Base-by-base conservation (phyloP, 2,888 invertebrate genomes). In the Rosalia funebris region DNA sequence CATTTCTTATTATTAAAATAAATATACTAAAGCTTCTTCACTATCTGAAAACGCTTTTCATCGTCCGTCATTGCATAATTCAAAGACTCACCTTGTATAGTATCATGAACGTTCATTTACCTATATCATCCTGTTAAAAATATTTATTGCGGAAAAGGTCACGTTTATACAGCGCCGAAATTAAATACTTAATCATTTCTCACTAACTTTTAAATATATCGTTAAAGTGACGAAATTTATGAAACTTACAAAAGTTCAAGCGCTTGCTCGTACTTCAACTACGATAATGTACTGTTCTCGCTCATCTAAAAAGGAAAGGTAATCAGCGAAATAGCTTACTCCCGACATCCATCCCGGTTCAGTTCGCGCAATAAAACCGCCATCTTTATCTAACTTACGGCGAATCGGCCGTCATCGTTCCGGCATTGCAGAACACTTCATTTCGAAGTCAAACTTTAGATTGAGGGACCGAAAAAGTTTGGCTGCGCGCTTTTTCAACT, bases 401-500 rank as follows among this genome's bases (percentile, higher is more conserved):
- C 71, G 71, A 75, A 75, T 73, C 74, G 74, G 73, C 73, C 71
- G 75, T 76, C 75, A 75, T 75, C 75, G 72, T 73, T 71, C 71
- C 67, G 68, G 70, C 73, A 74, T 75, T 70, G 73, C 75, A 71
- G 72, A 75, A 75, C 74, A 75, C 74, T 75, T 73, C 75, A 75
- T 76, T 75, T 71, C 70, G 65, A 71, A 75, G 71, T 75, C 74
- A 75, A 76, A 76, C 72, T 76, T 76, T 73, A 73, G 74, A 75
- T 74, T 73, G 72, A 74, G 70, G 68, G 70, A 63, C 68, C 66
- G 60, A 69, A 71, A 73, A 73, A 70, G 68, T 72, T 73, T 69
- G 69, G 68, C 68, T 66, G 62, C 61, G 65, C 66, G 69, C 71
- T 72, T 72, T 73, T 75, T 71, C 71, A 68, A 70, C 71, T 65